These are phyloP conservation scores for Thereva unica DNA, from an alignment of 2,888 invertebrate species.

Conservation along the genomic window DNA sequence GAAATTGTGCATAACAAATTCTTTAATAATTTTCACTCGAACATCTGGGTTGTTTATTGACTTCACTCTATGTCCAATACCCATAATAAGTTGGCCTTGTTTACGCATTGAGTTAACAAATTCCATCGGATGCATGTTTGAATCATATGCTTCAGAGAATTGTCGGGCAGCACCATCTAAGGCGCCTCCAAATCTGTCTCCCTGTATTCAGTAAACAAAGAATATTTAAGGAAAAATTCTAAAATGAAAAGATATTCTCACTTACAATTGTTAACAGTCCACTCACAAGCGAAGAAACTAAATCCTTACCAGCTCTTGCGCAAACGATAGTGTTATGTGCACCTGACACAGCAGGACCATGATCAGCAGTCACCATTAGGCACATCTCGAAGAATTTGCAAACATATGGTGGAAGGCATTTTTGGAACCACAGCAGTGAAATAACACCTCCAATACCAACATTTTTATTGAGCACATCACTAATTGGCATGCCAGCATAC, in stretches of 20 bases:
- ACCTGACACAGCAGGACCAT: slow-evolving; percentile 97
- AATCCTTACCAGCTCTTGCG: slow-evolving; percentile 95
- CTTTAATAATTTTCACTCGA: slow-evolving; percentile 94
- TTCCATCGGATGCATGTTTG: slow-evolving; percentile 93
- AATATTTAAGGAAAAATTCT: not conserved
- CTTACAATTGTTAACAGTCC: slow-evolving; percentile 95
- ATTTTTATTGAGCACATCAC: slow-evolving; percentile 87
- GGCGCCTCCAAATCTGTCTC: slow-evolving; percentile 98
- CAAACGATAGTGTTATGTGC: slow-evolving; percentile 99
- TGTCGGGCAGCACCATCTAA: slow-evolving; percentile 96
- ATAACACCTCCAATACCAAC: slow-evolving; percentile 98
- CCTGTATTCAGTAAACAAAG: slow-evolving; percentile 62
- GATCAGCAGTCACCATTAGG: slow-evolving; percentile 97
- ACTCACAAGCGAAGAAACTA: slow-evolving; percentile 93
- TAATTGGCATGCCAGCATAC: slow-evolving; percentile 93
- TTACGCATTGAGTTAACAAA: slow-evolving; percentile 98
- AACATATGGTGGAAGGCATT: slow-evolving; percentile 90
- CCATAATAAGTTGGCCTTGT: slow-evolving; percentile 97
- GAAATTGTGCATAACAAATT: slow-evolving; percentile 92
- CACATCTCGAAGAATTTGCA: slow-evolving; percentile 99
- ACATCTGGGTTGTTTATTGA: slow-evolving; percentile 99
- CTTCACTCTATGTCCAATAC: slow-evolving; percentile 92
- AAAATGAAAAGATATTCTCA: slow-evolving; percentile 45
- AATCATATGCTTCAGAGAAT: slow-evolving; percentile 96
- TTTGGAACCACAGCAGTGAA: slow-evolving; percentile 97